Conservation (phyloP, 2,888 invertebrate genomes). For the Drosophila lutescens region DNA sequence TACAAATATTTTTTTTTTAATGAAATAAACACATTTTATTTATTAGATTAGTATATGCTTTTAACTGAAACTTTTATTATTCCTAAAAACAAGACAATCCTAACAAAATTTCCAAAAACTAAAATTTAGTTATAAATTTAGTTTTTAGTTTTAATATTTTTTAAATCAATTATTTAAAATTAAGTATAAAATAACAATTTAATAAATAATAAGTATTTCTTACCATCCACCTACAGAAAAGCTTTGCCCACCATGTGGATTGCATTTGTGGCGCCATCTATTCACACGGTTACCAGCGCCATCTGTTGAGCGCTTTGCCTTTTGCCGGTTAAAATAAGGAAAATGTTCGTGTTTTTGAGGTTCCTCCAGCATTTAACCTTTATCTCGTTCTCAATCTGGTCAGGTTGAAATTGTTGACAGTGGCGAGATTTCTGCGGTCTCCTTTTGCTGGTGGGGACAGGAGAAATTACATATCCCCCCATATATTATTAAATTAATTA, state of each 20-base stretch:
- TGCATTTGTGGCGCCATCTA: slow-evolving; percentile 57
- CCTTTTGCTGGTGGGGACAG: slow-evolving; percentile 30
- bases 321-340: neutral
- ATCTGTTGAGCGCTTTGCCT: slow-evolving; percentile 50
- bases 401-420: slow-evolving; percentile 27
- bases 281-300: slow-evolving; percentile 44
- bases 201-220: no score
- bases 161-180: no score
- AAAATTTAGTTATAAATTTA: neutral
- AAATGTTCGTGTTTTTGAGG: neutral
- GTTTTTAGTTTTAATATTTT: no score
- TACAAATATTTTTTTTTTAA: no score
- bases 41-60: no score
- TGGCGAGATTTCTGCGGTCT: slow-evolving; percentile 35
- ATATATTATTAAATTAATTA: slow-evolving; percentile 79
- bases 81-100: no score
- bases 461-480: slow-evolving; percentile 50
- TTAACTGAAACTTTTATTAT: no score
- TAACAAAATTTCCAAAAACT: neutral
- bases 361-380: slow-evolving; percentile 9
- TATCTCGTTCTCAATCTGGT: slow-evolving; percentile 13
- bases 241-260: slow-evolving; percentile 60
- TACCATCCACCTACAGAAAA: slow-evolving; percentile 35
- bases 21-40: no score
- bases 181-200: no score